Evolutionary conservation across 2,113 vertebrate species (phyloP), one percentile per base, ranked within the genome.

Genomic region (Casuarius casuarius): DNA sequence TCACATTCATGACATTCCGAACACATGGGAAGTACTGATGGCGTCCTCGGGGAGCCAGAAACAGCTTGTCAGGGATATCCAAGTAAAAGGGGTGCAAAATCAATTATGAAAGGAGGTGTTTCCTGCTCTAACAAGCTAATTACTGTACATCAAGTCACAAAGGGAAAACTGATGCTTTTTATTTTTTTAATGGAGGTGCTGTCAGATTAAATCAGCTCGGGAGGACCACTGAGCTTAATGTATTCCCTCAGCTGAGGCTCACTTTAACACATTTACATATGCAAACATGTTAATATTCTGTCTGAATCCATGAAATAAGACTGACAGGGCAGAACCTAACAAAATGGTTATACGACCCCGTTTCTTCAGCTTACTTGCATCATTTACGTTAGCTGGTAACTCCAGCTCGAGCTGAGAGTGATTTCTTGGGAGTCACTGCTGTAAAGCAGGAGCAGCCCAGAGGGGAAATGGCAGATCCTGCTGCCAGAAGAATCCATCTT

Each of bases 101-200:
- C 97, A 97, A 97, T 97, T 97, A 97, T 95, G 97, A 97, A 97
- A 97, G 97, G 97, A 96, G 97, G 96, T 97, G 97, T 97, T 97
- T 97, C 97, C 97, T 97, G 95, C 93, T 97, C 97, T 97, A 97
- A 96, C 97, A 95, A 97, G 96, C 96, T 97, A 97, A 97, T 97
- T 97, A 97, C 97, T 97, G 96, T 97, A 97, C 97, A 97, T 96
- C 96, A 95, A 95, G 89, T 94, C 96, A 97, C 96, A 97, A 97
- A 97, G 92, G 95, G 94, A 96, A 95, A 95, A 95, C 97, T 94
- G 96, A 97, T 96, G 95, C 96, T 96, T 96, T 97, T 97, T 97
- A 97, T 96, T 97, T 97, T 97, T 97, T 94, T 95, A 96, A 96
- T 97, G 97, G 96, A 95, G 84, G 87, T 81, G 93, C 93, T 97